Percentiles rank a stretch among this genome's conserved stretches.
Conservation (phyloP, 2,797 vertebrate species). For the Geotrypetes seraphini region DNA sequence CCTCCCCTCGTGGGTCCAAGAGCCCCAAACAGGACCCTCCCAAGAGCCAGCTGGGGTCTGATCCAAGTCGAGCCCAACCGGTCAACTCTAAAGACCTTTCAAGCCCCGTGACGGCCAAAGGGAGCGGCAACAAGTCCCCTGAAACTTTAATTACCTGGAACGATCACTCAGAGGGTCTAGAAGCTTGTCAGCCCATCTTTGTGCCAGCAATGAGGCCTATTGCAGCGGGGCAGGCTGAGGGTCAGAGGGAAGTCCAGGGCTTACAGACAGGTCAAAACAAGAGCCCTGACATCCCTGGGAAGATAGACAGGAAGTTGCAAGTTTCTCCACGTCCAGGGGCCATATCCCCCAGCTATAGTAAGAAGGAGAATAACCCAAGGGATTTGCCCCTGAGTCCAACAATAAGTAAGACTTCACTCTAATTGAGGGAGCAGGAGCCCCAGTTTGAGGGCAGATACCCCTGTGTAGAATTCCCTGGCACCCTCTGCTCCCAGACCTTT, state of each 20-base stretch:
- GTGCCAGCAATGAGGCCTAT: neutral
- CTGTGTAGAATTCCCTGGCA: neutral
- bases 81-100: too few relatives aligned
- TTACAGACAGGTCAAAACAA: too few relatives aligned
- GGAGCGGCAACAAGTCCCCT: neutral
- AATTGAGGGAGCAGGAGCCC: too few relatives aligned
- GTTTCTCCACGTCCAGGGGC: too few relatives aligned
- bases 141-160: too few relatives aligned
- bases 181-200: neutral
- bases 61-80: too few relatives aligned
- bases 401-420: too few relatives aligned
- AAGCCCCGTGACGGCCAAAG: neutral
- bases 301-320: too few relatives aligned
- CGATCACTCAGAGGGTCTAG: too few relatives aligned
- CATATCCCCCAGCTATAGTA: neutral
- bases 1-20: conserved; percentile 53
- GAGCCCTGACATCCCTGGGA: too few relatives aligned
- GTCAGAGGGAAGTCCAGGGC: neutral
- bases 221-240: conserved; percentile 1
- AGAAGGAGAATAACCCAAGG: too few relatives aligned
- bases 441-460: neutral
- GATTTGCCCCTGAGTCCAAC: too few relatives aligned
- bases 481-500: conserved; percentile 1
- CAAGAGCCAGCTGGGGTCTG: conserved; percentile 32
- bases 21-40: conserved; percentile 48